Base-by-base conservation (phyloP, 92 coral and sea anemone genomes). In the Chrysogorgia sp. region DNA sequence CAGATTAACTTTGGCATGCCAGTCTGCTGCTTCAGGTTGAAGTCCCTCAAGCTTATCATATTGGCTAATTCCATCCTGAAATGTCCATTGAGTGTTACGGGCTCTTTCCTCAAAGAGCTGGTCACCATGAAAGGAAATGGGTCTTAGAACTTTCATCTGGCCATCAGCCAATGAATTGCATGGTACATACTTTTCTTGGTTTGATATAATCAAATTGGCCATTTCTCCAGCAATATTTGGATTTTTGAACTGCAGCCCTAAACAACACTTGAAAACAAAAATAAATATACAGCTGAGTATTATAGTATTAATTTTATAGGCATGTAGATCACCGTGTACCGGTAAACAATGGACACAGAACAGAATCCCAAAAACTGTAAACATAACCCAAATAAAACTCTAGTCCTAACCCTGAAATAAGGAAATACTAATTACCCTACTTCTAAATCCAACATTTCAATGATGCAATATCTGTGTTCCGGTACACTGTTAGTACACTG, bases 101-200 rank as follows among this genome's bases (percentile, higher is more conserved):
- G 82, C 77, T 33, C 88, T 29, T 67, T 87, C 91, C 37, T 87
- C 91, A 80, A 83, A 87, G 0, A 83, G 75, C 56, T 87, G 90
- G 45, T 86, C 90, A 5, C 90, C 86, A 61, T 86, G 81, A 10
- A 76, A 60, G 13, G 90, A 81, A 12, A 86, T 29, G 33, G 63
- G 37, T 43, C 7, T 22, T 12, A 76, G 47, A 7, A 82, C 58
- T 56, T 37, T 63, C 72, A 59, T 68, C 37, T 35, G 15, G 25
- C 61, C 72, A 22, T 25, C 50, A 43, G 53, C 26, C 32, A 55
- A 41, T 47, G 83, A 52, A 26, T 60, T 34, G 20, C 50, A 24
- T 33, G 90, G 90, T 8, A 82, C 87, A 77, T 76, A 82, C 53
- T 69, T 69, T 40, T 76, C 84, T 43, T 86, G 87, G 60, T 86